Evolutionary conservation across 2,113 vertebrate species (phyloP).

Genomic region (Vireo altiloquus): DNA sequence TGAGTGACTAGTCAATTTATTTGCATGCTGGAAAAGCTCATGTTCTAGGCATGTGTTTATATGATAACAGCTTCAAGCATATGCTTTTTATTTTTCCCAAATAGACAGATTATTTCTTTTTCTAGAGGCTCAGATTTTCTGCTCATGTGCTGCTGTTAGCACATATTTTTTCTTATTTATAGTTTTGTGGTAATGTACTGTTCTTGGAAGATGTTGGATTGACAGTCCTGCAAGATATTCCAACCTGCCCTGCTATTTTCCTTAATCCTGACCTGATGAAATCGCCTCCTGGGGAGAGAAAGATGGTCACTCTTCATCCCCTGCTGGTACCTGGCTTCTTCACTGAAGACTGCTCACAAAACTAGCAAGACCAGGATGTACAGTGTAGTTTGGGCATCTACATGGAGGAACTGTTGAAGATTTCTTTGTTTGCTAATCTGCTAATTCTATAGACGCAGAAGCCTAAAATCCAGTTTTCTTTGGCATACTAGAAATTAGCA

Average conservation of each 20-base stretch:
- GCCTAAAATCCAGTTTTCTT: background rate
- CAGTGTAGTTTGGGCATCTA: background rate
- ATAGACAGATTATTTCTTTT: background rate
- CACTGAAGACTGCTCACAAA: background rate
- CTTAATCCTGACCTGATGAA: background rate
- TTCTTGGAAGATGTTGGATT: background rate
- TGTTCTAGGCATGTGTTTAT: conserved; percentile 25
- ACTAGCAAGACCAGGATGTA: background rate
- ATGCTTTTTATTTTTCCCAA: conserved; percentile 28
- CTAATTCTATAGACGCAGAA: background rate
- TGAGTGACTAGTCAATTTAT: conserved; percentile 26
- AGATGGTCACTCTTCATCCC: background rate
- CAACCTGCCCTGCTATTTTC: background rate
- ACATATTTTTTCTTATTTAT: background rate
- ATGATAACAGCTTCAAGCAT: conserved; percentile 20
- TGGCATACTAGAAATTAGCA: background rate
- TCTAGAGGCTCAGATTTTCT: background rate
- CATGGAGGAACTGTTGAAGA: background rate
- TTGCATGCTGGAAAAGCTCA: conserved; percentile 2
- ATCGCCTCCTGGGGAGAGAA: background rate
- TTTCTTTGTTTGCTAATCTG: background rate
- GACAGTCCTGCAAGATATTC: background rate
- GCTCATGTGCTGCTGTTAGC: background rate
- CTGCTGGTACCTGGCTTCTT: background rate
- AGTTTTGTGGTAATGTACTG: background rate